A percentile compares a stretch with the other conserved stretches of the same genome.
These are phyloP conservation scores for Threskiornis aethiopicus DNA, from an alignment of 2,797 vertebrate species.

Conservation along the genomic window DNA sequence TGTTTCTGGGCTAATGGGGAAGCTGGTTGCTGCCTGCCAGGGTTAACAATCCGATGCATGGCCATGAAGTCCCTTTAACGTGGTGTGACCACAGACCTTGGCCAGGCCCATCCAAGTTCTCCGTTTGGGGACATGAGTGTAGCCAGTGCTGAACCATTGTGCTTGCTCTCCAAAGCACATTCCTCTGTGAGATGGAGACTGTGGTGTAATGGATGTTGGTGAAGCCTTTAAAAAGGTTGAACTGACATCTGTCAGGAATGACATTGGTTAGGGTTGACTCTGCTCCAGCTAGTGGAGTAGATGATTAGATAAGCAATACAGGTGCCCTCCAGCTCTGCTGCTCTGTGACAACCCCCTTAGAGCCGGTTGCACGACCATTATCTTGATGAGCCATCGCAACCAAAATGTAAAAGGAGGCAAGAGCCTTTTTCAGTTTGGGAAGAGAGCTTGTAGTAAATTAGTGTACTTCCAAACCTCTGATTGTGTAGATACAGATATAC, in stretches of 20 bases:
- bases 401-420: neutral
- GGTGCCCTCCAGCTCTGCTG: neutral
- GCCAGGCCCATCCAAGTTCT: neutral
- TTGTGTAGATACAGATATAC: neutral
- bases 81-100: neutral
- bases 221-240: neutral
- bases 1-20: neutral
- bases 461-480: neutral
- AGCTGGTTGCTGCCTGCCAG: neutral
- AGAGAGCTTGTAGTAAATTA: neutral
- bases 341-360: neutral
- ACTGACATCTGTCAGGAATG: neutral
- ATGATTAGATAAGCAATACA: neutral
- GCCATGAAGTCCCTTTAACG: neutral
- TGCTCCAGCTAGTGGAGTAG: neutral
- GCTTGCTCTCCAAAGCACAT: neutral
- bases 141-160: neutral
- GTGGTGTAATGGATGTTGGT: neutral
- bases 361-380: neutral
- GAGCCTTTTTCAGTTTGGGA: neutral
- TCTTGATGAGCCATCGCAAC: neutral
- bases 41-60: neutral
- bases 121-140: accelerated
- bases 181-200: neutral
- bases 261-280: accelerated